phyloP scores from a whole-genome alignment of 92 coral and sea anemone genomes.

The Palythoa grandis region DNA sequence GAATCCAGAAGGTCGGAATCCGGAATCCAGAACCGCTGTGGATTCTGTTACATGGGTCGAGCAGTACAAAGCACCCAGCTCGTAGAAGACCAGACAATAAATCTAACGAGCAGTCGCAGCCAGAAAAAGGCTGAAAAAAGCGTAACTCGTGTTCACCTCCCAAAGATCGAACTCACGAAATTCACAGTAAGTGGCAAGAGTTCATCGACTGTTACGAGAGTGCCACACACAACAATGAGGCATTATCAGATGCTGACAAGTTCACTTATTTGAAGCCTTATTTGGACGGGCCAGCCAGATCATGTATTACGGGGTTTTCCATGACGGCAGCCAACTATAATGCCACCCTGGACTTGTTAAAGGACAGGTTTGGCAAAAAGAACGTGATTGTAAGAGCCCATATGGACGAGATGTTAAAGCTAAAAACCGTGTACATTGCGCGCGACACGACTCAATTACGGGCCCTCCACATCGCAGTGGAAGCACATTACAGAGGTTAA shows the following conservation, averaged over 20 bases:
- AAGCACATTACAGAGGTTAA: slow-evolving; percentile 46
- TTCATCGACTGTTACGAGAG: slow-evolving; percentile 53
- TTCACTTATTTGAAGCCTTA: slow-evolving; percentile 48
- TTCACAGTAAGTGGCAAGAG: slow-evolving; percentile 56
- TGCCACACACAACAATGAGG: slow-evolving; percentile 38
- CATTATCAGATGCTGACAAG: slow-evolving; percentile 48
- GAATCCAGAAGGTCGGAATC: too few relatives aligned
- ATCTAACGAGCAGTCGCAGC: too few relatives aligned
- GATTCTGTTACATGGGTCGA: too few relatives aligned
- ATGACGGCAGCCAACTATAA: slow-evolving; percentile 53
- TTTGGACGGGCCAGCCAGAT: slow-evolving; percentile 50
- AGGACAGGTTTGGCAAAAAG: slow-evolving; percentile 46
- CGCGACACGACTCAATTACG: slow-evolving; percentile 38
- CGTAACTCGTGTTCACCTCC: slow-evolving; percentile 45
- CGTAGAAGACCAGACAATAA: too few relatives aligned
- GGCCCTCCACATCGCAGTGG: slow-evolving; percentile 26
- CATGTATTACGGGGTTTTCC: slow-evolving; percentile 53
- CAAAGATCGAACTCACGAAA: slow-evolving; percentile 46
- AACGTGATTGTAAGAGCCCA: slow-evolving; percentile 38
- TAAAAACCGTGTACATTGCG: slow-evolving; percentile 20
- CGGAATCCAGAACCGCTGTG: too few relatives aligned
- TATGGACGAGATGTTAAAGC: slow-evolving; percentile 51
- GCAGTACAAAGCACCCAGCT: too few relatives aligned
- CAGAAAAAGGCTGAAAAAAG: too few relatives aligned
- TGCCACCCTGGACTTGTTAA: slow-evolving; percentile 45